Conservation (phyloP, 2,113 vertebrate species). For the Salminus brasiliensis region DNA sequence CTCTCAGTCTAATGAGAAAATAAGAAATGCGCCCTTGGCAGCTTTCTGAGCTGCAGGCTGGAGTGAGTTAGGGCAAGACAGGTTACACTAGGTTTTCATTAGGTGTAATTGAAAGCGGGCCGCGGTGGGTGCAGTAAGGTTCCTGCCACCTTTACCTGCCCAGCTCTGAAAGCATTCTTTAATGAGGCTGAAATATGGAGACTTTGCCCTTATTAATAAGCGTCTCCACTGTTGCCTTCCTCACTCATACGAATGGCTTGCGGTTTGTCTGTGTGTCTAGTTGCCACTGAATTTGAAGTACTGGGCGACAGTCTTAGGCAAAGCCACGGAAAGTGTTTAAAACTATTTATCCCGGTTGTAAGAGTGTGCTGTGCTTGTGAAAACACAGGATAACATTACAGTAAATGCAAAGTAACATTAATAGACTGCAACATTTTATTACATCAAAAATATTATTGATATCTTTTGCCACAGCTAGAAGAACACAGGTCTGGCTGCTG, state of each 20-base stretch:
- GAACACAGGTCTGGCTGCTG: too few species aligned
- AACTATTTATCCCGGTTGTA: not conserved
- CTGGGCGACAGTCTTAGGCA: not conserved
- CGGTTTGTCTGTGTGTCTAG: conserved; percentile 25
- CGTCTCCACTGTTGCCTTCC: not conserved
- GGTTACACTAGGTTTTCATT: conserved; percentile 55
- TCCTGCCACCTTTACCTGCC: conserved; percentile 55
- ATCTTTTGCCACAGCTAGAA: too few species aligned
- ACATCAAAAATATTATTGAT: too few species aligned
- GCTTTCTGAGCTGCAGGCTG: conserved; percentile 39
- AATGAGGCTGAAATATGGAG: conserved; percentile 50
- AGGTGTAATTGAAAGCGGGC: conserved; percentile 53
- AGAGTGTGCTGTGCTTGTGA: not conserved
- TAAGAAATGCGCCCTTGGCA: conserved; percentile 47
- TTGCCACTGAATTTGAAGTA: not conserved
- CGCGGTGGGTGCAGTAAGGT: conserved; percentile 31
- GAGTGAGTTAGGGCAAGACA: conserved; percentile 36
- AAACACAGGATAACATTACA: too few species aligned
- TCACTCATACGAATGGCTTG: not conserved
- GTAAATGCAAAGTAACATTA: too few species aligned
- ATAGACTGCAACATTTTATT: too few species aligned
- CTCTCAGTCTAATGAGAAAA: conserved; percentile 53
- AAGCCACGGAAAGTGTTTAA: not conserved
- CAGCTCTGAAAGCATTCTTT: conserved; percentile 33
- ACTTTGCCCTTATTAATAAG: conserved; percentile 34